Base-by-base conservation (phyloP, 2,888 invertebrate genomes). In the Trypoxylon attenuatum region DNA sequence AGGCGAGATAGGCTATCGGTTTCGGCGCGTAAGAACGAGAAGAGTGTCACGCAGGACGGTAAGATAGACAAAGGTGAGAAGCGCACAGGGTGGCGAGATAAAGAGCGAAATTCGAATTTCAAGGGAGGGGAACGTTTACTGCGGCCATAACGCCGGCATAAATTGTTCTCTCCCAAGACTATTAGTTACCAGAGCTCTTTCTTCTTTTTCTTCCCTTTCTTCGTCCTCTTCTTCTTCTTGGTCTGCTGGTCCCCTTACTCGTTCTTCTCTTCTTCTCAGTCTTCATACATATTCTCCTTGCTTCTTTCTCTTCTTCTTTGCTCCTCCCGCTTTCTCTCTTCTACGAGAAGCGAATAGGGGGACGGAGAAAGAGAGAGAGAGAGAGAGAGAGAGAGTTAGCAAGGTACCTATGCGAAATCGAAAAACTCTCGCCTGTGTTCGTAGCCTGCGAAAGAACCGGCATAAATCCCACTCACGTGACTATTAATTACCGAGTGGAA, bases 401-500 rank as follows among this genome's bases (percentile, higher is more conserved):
- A 16, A 10, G 13, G 19, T 19, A 41, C 41, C 8, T 19, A 41
- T 15, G 8, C 18, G 19, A 41, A 41, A 41, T 41, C 18, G 41
- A 41, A 41, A 41, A 41, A 41, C 15, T 4, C 41, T 13, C 13
- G 27, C 5, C 27, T 5, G 10, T 5, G 10, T n/a, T n/a, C n/a
- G n/a, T n/a, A n/a, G n/a, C n/a, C n/a, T 1, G 5, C 33, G 33
- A 18, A 41, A 29, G 29, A 29, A 22, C 23, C 13, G 50, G 18
- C 57, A 33, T 39, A 21, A 42, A 50, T 22, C 23, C 25, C 18
- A 3, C 29, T 47, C 51, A 15, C 46, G 55, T 23, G 51, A 46
- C 51, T 65, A 56, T 65, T 63, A 65, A 65, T 65, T 63, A 65
- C 33, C 47, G n/a, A 25, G 10, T 29, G 51, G 22, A 18, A 38